These are phyloP conservation scores for Colinus virginianus DNA, from an alignment of 2,113 vertebrate genomes.

Conservation along the genomic window DNA sequence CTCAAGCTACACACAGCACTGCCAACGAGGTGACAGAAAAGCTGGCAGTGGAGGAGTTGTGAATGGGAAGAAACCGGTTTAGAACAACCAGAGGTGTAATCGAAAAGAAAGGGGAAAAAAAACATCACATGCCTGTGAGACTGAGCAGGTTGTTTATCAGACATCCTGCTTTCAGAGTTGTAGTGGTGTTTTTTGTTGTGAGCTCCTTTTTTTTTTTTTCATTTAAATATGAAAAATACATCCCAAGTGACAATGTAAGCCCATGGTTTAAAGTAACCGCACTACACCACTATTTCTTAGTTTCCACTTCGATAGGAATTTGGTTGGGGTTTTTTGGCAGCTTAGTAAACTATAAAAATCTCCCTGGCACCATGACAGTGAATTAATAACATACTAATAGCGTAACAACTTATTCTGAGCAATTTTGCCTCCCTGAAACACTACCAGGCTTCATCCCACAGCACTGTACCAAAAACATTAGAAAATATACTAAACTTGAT, in stretches of 20 bases:
- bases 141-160: background rate
- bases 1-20: background rate
- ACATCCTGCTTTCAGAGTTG: background rate
- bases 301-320: background rate
- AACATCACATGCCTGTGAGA: rapidly evolving
- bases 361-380: background rate
- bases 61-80: background rate
- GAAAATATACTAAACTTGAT: background rate
- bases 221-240: background rate
- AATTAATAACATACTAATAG: background rate
- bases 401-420: background rate
- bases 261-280: background rate
- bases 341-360: background rate
- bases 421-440: background rate
- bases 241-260: background rate
- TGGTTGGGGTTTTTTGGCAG: background rate
- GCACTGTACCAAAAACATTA: background rate
- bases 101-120: background rate
- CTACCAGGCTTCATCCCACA: background rate
- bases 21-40: background rate
- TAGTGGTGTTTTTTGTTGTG: background rate
- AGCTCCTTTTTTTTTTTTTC: background rate
- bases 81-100: background rate
- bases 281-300: background rate
- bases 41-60: background rate